A percentile compares a stretch with the other conserved stretches of the same genome.
phyloP scores from a whole-genome alignment of 2,797 vertebrate genomes.

The Neosilurus mollespiculum region DNA sequence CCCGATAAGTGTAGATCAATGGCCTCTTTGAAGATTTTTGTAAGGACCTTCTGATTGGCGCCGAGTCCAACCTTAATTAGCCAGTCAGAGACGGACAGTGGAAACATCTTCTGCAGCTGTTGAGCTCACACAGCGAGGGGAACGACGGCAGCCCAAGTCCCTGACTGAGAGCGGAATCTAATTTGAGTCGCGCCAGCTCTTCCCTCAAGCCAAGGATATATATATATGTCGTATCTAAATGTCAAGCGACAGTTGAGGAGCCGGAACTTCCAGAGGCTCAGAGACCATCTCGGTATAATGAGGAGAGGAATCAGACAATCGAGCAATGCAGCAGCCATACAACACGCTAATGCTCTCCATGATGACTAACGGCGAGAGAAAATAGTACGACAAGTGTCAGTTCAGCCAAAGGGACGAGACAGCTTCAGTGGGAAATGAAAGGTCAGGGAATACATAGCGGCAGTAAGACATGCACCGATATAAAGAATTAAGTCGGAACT shows the following conservation, averaged over 20 bases:
- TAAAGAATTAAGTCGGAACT: slow-evolving; percentile 19
- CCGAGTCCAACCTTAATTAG: slow-evolving; percentile 41
- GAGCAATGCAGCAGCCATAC: slow-evolving; percentile 33
- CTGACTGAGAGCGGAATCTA: slow-evolving; percentile 52
- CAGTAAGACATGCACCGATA: slow-evolving; percentile 47
- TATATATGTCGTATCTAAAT: slow-evolving; percentile 57
- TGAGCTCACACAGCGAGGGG: slow-evolving; percentile 12
- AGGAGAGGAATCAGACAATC: slow-evolving; percentile 47
- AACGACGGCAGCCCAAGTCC: slow-evolving; percentile 18
- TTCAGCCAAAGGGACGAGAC: slow-evolving; percentile 36
- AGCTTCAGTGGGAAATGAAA: slow-evolving; percentile 38
- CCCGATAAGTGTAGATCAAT: slow-evolving; percentile 42
- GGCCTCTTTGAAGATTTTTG: slow-evolving; percentile 61
- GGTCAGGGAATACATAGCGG: slow-evolving; percentile 44
- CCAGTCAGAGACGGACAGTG: slow-evolving; percentile 26
- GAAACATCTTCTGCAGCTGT: slow-evolving; percentile 33
- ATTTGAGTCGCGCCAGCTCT: slow-evolving; percentile 52
- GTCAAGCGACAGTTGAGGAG: slow-evolving; percentile 55
- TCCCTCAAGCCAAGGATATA: slow-evolving; percentile 52
- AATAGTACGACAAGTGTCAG: slow-evolving; percentile 45
- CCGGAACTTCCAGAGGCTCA: slow-evolving; percentile 46
- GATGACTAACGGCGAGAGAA: slow-evolving; percentile 58
- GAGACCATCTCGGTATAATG: slow-evolving; percentile 34
- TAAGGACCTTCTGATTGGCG: slow-evolving; percentile 57
- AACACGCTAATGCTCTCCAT: slow-evolving; percentile 31